Conservation (phyloP, 2,797 vertebrate genomes). For the Epinephelus coioides region DNA sequence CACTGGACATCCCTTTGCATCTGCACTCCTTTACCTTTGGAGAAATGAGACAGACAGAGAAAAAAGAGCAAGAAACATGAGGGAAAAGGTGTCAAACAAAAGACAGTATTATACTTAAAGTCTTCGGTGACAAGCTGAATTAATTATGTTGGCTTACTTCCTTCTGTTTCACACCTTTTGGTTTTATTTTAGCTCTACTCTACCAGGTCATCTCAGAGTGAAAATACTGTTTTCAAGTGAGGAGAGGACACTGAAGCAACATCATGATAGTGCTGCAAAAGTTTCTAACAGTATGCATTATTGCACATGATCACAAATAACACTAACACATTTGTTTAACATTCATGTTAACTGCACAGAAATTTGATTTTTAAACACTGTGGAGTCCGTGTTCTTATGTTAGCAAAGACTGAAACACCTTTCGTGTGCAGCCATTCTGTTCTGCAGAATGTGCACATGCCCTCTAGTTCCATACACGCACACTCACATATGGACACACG, state of each 20-base stretch:
- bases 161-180: slow-evolving; percentile 10
- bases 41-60: not conserved
- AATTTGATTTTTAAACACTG: not conserved
- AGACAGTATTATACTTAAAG: not conserved
- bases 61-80: not conserved
- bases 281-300: slow-evolving; percentile 31
- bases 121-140: not conserved
- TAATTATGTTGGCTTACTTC: not conserved
- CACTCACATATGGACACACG: slow-evolving; percentile 46
- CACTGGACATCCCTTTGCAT: slow-evolving; percentile 90
- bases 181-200: not conserved
- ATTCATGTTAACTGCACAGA: not conserved
- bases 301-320: not conserved
- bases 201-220: not conserved
- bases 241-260: not conserved
- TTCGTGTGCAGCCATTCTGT: slow-evolving; percentile 20
- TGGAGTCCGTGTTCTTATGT: slow-evolving; percentile 11
- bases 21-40: slow-evolving; percentile 87
- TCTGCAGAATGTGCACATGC: slow-evolving; percentile 59
- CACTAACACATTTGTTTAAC: not conserved
- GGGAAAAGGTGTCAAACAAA: not conserved
- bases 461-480: slow-evolving; percentile 39
- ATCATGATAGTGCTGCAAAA: slow-evolving; percentile 21
- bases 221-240: slow-evolving; percentile 15
- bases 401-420: slow-evolving; percentile 33